Base-by-base conservation (phyloP, 2,888 invertebrate genomes). In the Atherix ibis region DNA sequence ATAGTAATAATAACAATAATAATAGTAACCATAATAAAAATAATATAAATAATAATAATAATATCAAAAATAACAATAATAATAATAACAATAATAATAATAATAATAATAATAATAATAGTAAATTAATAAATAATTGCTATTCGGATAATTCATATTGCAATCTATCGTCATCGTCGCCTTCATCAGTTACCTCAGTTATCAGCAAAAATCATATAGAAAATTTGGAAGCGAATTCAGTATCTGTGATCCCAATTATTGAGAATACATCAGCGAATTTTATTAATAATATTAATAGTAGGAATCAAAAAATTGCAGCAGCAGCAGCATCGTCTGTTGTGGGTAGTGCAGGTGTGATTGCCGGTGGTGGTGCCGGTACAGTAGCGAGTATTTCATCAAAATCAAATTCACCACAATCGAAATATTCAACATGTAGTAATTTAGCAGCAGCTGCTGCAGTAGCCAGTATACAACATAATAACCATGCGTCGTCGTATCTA, bases 151-250 rank as follows among this genome's bases (percentile, higher is more conserved):
- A 30, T 27, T 18, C 31, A 31, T 34, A 27, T 34, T 30, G 36
- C 31, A 29, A 18, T 28, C 29, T 18, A 28, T 34, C 36, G 16
- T 28, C 31, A 31, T 34, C 34, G 33, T 34, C 41, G 27, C 38
- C 51, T 48, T 35, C 40, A 44, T 51, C 33, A 64, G 64, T 53
- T 51, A 44, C 44, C 43, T 42, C 47, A 37, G 39, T 44, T 38
- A 36, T 44, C 40, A 46, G 40, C 35, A 44, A 43, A 41, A 39
- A 43, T 38, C 42, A 43, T 35, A 38, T 44, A 40, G 42, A 42
- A 40, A 41, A 44, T 40, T 41, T 44, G 40, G 44, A 46, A 42
- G 40, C 43, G 27, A 46, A 43, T 40, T 44, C 43, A 37, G 44
- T 46, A 38, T 46, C 46, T 44, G 46, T 46, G 43, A 46, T 46